Evolutionary conservation across 1,140 invertebrate genomes (phyloP).

Genomic region (Aphelenchoides besseyi): DNA sequence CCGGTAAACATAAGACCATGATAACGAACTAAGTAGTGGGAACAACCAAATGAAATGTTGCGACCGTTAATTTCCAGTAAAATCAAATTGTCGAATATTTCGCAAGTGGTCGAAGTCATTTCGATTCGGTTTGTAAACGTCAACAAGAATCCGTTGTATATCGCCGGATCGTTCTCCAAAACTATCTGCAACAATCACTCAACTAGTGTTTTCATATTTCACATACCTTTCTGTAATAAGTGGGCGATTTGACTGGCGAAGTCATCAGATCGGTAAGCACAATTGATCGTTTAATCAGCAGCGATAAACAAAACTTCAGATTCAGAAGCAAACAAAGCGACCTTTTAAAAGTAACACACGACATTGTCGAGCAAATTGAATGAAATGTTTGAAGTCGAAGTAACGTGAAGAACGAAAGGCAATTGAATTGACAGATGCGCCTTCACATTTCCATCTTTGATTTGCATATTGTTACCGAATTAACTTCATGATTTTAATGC

Average conservation of each 20-base stretch:
- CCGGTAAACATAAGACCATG: conserved; percentile 20
- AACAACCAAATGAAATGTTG: conserved; percentile 35
- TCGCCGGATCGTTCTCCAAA: conserved; percentile 23
- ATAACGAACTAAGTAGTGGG: conserved; percentile 33
- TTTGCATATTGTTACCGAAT: conserved; percentile 6
- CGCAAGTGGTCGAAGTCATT: conserved; percentile 30
- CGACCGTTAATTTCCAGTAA: conserved; percentile 24
- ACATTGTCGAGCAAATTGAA: not conserved
- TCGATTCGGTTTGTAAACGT: conserved; percentile 36
- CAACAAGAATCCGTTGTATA: conserved; percentile 33
- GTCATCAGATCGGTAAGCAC: conserved; percentile 4
- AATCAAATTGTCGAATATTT: conserved; percentile 27
- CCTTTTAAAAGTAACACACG: not conserved
- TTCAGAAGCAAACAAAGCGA: not conserved
- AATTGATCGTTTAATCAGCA: not conserved
- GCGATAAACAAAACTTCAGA: not conserved
- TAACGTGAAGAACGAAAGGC: not conserved
- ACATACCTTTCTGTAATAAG: conserved; percentile 12
- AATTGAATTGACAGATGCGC: not conserved
- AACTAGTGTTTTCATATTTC: not conserved
- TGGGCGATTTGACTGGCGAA: not conserved
- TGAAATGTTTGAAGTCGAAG: not conserved
- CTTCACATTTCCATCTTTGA: not conserved
- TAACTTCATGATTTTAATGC: no score
- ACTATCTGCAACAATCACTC: conserved; percentile 23